A percentile compares a stretch with the other conserved stretches of the same genome.
Evolutionary conservation across 1,140 invertebrate genomes (phyloP).

Genomic region (Conopomorpha cramerella): DNA sequence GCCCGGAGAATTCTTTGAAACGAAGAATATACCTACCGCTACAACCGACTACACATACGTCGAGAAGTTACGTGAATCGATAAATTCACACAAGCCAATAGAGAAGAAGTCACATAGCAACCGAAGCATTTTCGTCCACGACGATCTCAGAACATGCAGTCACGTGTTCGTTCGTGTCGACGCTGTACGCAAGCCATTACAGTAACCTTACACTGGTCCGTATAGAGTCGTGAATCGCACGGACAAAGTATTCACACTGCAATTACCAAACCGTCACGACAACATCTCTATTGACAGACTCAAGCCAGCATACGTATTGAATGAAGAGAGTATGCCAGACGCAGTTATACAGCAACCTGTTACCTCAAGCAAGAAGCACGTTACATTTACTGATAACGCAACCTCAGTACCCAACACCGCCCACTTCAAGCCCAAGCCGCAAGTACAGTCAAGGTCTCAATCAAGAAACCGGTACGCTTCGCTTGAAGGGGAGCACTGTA

Average conservation of each 20-base stretch:
- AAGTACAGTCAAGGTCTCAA: too few relatives aligned
- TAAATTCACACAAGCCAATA: not conserved
- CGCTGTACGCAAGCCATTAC: conserved; percentile 7
- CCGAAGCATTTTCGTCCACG: conserved; percentile 14
- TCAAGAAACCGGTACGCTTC: too few relatives aligned
- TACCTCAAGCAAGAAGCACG: too few relatives aligned
- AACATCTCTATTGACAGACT: conserved; percentile 9
- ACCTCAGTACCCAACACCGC: too few relatives aligned
- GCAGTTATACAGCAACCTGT: too few relatives aligned
- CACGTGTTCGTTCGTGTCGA: conserved; percentile 16
- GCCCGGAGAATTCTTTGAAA: conserved; percentile 12
- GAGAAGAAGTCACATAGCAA: too few relatives aligned
- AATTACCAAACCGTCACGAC: conserved; percentile 4
- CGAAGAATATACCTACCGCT: not conserved
- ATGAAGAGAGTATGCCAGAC: too few relatives aligned
- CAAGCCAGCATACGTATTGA: conserved; percentile 10
- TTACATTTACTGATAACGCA: too few relatives aligned
- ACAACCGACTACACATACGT: conserved; percentile 7
- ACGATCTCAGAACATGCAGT: conserved; percentile 9
- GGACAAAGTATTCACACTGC: conserved; percentile 7
- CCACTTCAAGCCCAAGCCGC: too few relatives aligned
- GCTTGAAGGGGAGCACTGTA: too few relatives aligned
- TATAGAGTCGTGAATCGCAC: conserved; percentile 9
- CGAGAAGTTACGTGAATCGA: not conserved
- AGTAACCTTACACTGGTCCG: conserved; percentile 14